phyloP scores from a whole-genome alignment of 2,888 invertebrate genomes.

The Sturmia bella region DNA sequence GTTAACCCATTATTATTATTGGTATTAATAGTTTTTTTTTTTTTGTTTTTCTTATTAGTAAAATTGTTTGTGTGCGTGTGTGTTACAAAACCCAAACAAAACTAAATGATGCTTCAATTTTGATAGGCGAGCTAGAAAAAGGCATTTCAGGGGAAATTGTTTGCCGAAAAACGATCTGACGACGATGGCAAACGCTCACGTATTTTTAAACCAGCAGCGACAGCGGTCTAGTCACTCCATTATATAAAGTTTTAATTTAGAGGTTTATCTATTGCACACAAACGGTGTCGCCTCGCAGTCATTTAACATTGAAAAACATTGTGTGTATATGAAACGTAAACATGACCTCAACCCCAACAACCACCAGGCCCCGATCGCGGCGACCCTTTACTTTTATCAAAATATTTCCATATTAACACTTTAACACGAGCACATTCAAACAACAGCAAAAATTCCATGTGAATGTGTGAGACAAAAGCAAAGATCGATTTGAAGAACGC shows the following conservation, averaged over 20 bases:
- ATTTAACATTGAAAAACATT: constrained; percentile 49
- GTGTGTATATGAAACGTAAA: constrained; percentile 49
- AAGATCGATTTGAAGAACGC: constrained; percentile 27
- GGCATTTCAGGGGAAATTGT: background rate
- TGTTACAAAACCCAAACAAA: constrained; percentile 5
- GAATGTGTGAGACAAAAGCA: background rate
- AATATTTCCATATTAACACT: constrained; percentile 1
- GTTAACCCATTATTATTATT: constrained; percentile 67
- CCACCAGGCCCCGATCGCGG: background rate
- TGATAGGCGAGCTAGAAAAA: constrained; percentile 50
- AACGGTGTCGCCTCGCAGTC: constrained; percentile 1
- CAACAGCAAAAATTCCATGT: background rate
- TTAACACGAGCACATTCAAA: background rate
- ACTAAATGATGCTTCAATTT: constrained; percentile 62
- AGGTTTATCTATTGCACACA: constrained; percentile 37
- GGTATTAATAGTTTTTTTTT: constrained; percentile 16
- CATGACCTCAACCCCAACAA: constrained; percentile 67
- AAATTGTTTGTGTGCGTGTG: too few species aligned
- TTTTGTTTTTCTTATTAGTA: constrained; percentile 27
- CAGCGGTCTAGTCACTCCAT: too few species aligned
- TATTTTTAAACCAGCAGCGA: constrained; percentile 22
- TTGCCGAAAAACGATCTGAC: constrained; percentile 34
- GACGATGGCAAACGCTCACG: constrained; percentile 28
- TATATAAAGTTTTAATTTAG: constrained; percentile 35
- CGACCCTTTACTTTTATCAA: constrained; percentile 45